Conservation (phyloP, 2,113 vertebrate species). For the Proteles cristata region DNA sequence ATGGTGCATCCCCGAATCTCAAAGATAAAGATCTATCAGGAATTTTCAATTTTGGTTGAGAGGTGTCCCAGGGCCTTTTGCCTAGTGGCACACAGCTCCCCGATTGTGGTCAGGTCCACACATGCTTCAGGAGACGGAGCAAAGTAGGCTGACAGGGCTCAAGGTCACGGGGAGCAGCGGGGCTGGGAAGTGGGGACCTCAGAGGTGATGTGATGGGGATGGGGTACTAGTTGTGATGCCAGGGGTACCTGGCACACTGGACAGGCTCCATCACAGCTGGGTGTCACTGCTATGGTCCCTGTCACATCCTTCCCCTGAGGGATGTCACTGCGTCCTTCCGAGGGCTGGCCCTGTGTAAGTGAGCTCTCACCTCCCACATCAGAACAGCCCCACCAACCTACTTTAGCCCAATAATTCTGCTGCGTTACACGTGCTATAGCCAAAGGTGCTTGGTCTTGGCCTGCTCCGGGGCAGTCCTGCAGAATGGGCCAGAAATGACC, state of each 20-base stretch:
- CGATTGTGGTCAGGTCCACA: background rate
- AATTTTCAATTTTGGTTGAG: background rate
- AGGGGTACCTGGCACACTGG: background rate
- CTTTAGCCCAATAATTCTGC: background rate
- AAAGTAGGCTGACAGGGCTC: rapidly evolving
- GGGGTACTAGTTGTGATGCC: no score
- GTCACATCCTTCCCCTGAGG: background rate
- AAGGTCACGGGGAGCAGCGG: background rate
- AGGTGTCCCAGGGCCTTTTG: rapidly evolving
- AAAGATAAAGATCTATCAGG: no score
- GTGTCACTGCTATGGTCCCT: background rate
- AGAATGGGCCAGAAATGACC: background rate
- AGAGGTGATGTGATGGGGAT: no score
- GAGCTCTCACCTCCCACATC: background rate
- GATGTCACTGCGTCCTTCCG: background rate
- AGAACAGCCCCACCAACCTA: background rate
- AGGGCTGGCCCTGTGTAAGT: background rate
- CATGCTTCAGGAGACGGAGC: background rate
- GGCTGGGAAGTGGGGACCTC: no score
- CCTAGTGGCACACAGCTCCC: background rate
- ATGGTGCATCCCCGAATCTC: background rate
- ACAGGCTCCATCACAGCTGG: background rate
- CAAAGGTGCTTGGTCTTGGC: background rate
- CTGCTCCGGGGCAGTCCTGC: background rate
- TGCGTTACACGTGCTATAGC: background rate